Evolutionary conservation across 2,797 vertebrate species (phyloP).

Genomic region (Cuculus canorus): DNA sequence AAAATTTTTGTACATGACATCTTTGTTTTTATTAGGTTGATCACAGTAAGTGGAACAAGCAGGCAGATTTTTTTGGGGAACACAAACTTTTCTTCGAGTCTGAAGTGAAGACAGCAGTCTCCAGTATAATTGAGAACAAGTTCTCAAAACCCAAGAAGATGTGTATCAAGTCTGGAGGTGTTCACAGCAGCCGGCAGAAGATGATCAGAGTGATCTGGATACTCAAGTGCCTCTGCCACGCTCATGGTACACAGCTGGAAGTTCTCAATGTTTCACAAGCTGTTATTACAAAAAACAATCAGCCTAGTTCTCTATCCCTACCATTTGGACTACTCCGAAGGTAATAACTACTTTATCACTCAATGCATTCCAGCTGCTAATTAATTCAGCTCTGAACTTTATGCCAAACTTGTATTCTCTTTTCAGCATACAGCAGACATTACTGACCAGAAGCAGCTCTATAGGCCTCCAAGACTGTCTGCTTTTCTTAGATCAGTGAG

Average conservation of each 20-base stretch:
- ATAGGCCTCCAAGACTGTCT: neutral
- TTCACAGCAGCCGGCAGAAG: neutral
- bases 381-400: neutral
- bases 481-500: neutral
- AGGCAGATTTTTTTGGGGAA: neutral
- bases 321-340: neutral
- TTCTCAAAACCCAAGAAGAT: neutral
- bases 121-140: neutral
- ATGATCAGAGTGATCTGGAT: neutral
- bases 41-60: neutral
- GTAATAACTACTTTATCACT: neutral
- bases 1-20: neutral
- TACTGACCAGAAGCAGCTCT: neutral
- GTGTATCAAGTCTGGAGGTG: neutral
- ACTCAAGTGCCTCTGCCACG: neutral
- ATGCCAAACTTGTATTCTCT: neutral
- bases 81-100: neutral
- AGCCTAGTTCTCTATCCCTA: neutral
- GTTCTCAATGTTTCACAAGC: neutral
- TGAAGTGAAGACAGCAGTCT: neutral
- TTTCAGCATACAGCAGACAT: neutral
- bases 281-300: neutral
- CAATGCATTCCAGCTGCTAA: neutral
- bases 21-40: neutral
- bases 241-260: neutral